Conservation (phyloP, 2,113 vertebrate genomes). For the Leucopsar rothschildi region DNA sequence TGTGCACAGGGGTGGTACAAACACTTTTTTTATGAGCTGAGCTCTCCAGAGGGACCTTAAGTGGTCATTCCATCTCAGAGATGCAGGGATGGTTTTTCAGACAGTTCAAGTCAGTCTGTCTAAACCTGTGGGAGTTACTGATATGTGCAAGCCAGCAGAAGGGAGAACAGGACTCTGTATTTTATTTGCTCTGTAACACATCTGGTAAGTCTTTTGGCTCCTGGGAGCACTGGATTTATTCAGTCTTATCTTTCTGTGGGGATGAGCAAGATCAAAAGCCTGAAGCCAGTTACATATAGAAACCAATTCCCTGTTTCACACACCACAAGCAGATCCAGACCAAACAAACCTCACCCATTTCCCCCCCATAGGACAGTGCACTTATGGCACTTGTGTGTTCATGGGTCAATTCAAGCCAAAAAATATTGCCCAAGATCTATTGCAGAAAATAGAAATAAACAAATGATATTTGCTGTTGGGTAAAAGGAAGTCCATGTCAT, state of each 20-base stretch:
- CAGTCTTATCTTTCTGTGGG: slow-evolving; percentile 10
- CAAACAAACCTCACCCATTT: slow-evolving; percentile 24
- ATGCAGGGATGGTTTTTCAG: slow-evolving; percentile 17
- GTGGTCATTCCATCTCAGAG: not conserved
- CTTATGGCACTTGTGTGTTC: not conserved
- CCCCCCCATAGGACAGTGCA: not conserved
- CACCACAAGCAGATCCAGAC: not conserved
- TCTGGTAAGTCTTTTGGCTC: slow-evolving; percentile 16
- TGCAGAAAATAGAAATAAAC: not conserved
- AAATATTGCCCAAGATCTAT: not conserved
- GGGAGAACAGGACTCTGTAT: not conserved
- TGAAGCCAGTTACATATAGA: not conserved
- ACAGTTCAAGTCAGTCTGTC: not conserved
- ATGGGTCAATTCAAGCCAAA: not conserved
- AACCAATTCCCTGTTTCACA: not conserved
- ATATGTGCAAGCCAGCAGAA: not conserved
- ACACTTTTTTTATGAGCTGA: not conserved
- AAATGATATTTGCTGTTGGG: not conserved
- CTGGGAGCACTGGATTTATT: slow-evolving; percentile 15
- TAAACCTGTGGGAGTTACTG: not conserved
- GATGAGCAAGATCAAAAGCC: slow-evolving; percentile 47
- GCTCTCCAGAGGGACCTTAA: not conserved
- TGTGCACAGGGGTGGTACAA: not conserved
- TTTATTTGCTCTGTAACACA: slow-evolving; percentile 26
- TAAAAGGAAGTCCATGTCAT: not conserved